A percentile compares a stretch with the other conserved stretches of the same genome.
Conservation (phyloP, 2,888 invertebrate genomes). For the Pyrocoelia pectoralis region DNA sequence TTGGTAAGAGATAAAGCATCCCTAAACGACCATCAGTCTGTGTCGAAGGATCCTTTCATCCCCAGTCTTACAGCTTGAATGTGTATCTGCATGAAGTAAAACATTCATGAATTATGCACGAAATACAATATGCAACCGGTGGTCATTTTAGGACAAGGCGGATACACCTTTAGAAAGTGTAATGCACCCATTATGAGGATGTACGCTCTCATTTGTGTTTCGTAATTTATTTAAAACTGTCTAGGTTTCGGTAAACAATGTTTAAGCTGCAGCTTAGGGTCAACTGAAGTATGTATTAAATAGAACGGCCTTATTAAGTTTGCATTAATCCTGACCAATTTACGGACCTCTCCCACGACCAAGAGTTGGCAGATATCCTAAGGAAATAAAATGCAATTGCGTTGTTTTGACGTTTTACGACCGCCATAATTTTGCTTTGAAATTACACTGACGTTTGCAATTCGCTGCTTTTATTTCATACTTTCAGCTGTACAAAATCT, state of each 20-base stretch:
- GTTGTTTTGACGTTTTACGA: neutral
- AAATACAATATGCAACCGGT: slow-evolving; percentile 49
- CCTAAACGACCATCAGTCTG: slow-evolving; percentile 38
- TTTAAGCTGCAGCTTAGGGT: slow-evolving; percentile 1
- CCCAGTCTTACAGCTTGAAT: slow-evolving; percentile 25
- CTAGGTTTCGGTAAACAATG: neutral
- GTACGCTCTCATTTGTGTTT: slow-evolving; percentile 7
- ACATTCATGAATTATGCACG: slow-evolving; percentile 47
- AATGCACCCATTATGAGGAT: slow-evolving; percentile 20
- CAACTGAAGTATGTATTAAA: slow-evolving; percentile 1
- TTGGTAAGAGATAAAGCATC: slow-evolving; percentile 30
- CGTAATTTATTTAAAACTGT: slow-evolving; percentile 12
- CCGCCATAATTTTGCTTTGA: slow-evolving; percentile 3
- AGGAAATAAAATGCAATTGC: slow-evolving; percentile 3
- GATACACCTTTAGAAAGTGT: slow-evolving; percentile 19
- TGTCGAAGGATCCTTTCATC: slow-evolving; percentile 33
- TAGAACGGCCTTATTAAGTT: neutral
- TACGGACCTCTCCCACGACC: neutral
- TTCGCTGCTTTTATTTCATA: slow-evolving; percentile 2
- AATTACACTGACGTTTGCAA: neutral
- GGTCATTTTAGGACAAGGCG: slow-evolving; percentile 41
- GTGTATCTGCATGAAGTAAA: slow-evolving; percentile 20
- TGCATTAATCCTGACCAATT: neutral
- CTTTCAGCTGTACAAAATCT: neutral
- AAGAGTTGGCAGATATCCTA: neutral